A percentile compares a stretch with the other conserved stretches of the same genome.
phyloP scores from a whole-genome alignment of 2,797 vertebrate species.

The Xenentodon cancila region DNA sequence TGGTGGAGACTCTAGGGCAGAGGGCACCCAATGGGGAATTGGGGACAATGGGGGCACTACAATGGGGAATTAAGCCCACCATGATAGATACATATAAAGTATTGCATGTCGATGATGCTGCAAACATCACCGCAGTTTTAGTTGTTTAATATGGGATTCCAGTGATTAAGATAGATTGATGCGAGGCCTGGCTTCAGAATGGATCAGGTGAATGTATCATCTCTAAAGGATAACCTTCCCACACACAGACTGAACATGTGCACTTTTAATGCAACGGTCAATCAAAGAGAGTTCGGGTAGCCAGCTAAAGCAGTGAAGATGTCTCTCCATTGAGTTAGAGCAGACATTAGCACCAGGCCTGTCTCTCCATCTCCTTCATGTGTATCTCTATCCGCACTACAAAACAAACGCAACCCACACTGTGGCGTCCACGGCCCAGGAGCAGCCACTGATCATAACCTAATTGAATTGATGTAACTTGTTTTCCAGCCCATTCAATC shows the following conservation, averaged over 20 bases:
- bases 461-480: constrained; percentile 77
- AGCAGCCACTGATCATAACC: constrained; percentile 63
- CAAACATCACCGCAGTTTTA: constrained; percentile 17
- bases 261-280: constrained; percentile 59
- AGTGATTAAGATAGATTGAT: constrained; percentile 28
- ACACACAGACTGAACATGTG: constrained; percentile 43
- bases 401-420: constrained; percentile 1
- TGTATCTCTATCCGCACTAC: constrained; percentile 21
- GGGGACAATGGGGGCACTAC: no score
- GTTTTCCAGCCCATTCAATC: constrained; percentile 75
- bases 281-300: constrained; percentile 42
- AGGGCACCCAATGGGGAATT: constrained; percentile 38
- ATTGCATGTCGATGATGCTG: constrained; percentile 15
- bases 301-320: constrained; percentile 6
- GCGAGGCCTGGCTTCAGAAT: constrained; percentile 36
- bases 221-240: constrained; percentile 22
- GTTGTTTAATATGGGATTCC: constrained; percentile 19
- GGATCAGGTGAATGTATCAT: constrained; percentile 29
- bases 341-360: constrained; percentile 61
- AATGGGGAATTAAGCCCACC: constrained; percentile 22
- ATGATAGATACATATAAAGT: constrained; percentile 42
- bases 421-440: constrained; percentile 29
- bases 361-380: constrained; percentile 55
- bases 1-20: constrained; percentile 55
- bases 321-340: constrained; percentile 63